Conservation (phyloP, 2,888 invertebrate species). For the Phyllotreta striolata region DNA sequence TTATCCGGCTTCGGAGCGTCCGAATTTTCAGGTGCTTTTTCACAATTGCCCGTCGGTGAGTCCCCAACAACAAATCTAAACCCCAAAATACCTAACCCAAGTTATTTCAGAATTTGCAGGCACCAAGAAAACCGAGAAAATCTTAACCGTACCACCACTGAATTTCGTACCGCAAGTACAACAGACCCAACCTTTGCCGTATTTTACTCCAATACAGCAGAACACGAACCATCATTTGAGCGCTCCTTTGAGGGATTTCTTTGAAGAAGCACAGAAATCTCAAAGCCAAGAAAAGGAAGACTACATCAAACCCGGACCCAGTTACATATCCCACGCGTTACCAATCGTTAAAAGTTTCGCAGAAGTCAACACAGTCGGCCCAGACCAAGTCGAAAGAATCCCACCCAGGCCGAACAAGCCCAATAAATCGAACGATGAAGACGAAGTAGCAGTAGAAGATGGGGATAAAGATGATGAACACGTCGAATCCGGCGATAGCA, state of each 20-base stretch:
- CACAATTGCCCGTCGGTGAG: conserved; percentile 43
- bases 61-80: background rate
- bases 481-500: conserved; percentile 41
- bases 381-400: conserved; percentile 45
- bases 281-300: conserved; percentile 42
- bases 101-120: conserved; percentile 38
- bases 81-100: no score
- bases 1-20: conserved; percentile 58
- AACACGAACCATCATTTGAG: conserved; percentile 18
- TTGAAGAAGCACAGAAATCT: conserved; percentile 53
- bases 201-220: conserved; percentile 25
- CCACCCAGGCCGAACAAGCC: conserved; percentile 43
- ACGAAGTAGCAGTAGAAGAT: conserved; percentile 37
- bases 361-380: conserved; percentile 41
- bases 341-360: conserved; percentile 41
- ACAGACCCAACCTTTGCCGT: conserved; percentile 20
- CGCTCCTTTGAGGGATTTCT: conserved; percentile 54
- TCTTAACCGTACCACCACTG: conserved; percentile 44
- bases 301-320: conserved; percentile 51
- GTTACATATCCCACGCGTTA: conserved; percentile 54
- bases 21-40: conserved; percentile 66
- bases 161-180: conserved; percentile 43
- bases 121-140: conserved; percentile 41
- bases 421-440: conserved; percentile 22
- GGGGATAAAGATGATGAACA: conserved; percentile 25